Percentiles rank a stretch among this genome's conserved stretches.
phyloP scores from a whole-genome alignment of 2,797 vertebrate genomes.

The Manis javanica region DNA sequence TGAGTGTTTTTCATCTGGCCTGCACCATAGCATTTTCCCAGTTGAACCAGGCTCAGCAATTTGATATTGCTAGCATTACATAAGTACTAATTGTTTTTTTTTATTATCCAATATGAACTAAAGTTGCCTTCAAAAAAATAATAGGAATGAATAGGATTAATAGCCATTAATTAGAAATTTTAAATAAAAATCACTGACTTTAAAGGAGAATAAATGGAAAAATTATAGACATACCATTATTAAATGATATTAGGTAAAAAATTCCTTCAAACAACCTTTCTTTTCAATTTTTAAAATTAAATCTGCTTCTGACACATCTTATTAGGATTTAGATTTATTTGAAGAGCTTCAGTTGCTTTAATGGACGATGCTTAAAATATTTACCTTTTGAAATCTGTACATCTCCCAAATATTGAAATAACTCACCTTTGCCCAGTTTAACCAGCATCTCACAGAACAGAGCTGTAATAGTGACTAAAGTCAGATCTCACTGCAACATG shows the following conservation, averaged over 20 bases:
- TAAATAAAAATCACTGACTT: constrained; percentile 42
- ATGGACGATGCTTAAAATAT: constrained; percentile 34
- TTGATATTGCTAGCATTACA: constrained; percentile 7
- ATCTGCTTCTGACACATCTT: background rate
- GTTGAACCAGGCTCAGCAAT: constrained; percentile 18
- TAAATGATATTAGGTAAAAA: background rate
- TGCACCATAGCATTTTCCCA: background rate
- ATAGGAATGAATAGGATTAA: background rate
- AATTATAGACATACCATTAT: background rate
- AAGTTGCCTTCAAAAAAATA: background rate
- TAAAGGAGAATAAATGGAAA: background rate
- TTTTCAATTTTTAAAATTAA: constrained; percentile 32
- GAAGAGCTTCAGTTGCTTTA: constrained; percentile 2
- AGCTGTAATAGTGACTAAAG: background rate
- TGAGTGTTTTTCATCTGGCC: constrained; percentile 8
- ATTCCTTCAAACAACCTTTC: constrained; percentile 26
- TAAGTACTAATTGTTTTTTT: constrained; percentile 23
- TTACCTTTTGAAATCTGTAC: background rate
- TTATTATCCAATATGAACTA: background rate
- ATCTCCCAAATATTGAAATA: constrained; percentile 15
- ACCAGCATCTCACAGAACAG: background rate
- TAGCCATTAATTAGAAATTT: constrained; percentile 4
- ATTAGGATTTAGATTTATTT: constrained; percentile 50
- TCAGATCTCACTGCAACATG: background rate
- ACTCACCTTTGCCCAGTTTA: background rate